phyloP scores from a whole-genome alignment of 2,113 vertebrate genomes.

The Forbesichthys papilliferus region DNA sequence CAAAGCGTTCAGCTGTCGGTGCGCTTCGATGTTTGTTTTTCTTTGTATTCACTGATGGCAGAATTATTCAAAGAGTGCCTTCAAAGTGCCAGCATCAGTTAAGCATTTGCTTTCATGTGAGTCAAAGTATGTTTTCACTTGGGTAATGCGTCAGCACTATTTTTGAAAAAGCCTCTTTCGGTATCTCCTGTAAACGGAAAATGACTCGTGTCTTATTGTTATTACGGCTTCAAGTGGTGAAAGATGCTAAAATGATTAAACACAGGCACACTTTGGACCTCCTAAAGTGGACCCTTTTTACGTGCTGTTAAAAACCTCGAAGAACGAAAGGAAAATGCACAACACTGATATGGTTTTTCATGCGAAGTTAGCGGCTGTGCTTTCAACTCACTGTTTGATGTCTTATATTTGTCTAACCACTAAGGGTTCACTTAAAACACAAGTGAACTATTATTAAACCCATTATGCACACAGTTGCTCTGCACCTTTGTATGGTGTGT shows the following conservation, averaged over 20 bases:
- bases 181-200: constrained; percentile 36
- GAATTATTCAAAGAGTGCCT: constrained; percentile 48
- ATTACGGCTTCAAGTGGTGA: constrained; percentile 38
- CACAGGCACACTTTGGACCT: constrained; percentile 8
- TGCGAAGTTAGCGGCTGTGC: constrained; percentile 17
- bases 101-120: constrained; percentile 56
- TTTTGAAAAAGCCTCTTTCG: constrained; percentile 48
- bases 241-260: constrained; percentile 51
- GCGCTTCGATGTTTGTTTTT: constrained; percentile 46
- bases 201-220: constrained; percentile 17
- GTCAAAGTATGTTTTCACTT: constrained; percentile 47
- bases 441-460: too few species aligned
- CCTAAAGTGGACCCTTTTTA: constrained; percentile 38
- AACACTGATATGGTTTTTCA: constrained; percentile 22
- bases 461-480: too few species aligned
- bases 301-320: constrained; percentile 49
- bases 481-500: too few species aligned
- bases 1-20: not conserved
- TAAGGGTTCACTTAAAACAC: constrained; percentile 15
- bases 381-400: constrained; percentile 16
- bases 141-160: constrained; percentile 31
- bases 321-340: constrained; percentile 15
- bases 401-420: constrained; percentile 12
- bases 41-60: constrained; percentile 40
- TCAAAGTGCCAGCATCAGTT: constrained; percentile 43